Base-by-base conservation (phyloP, 1,140 invertebrate genomes). In the Drosophila leontia region DNA sequence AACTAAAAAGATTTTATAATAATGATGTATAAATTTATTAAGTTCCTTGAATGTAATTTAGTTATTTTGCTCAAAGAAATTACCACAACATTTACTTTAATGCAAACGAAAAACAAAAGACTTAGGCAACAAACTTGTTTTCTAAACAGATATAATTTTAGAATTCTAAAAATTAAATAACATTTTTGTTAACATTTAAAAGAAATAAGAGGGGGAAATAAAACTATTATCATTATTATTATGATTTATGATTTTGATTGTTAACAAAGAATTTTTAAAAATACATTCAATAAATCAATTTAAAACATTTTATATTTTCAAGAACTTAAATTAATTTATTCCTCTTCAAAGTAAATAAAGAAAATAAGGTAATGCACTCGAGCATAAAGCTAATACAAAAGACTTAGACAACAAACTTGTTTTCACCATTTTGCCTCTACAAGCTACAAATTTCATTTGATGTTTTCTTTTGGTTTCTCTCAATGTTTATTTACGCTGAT, bases 401-500 rank as follows among this genome's bases (percentile, higher is more conserved):
- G 79, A 82, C 80, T 80, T 60, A 75, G 51, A 74, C 82, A 61
- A 78, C 72, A 69, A 91, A 91, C 87, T 91, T 58, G 82, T 85
- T 85, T 91, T 72, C 84, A 68, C 85, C 77, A 88, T 88, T 88
- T 88, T 88, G 84, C 77, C 26, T 29, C 51, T 53, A 71, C 74
- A 84, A 75, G 74, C 74, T 60, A 80, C 67, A 69, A 80, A 80
- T 76, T 77, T 71, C 67, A 59, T 63, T 78, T 17, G 64, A 74
- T 80, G 78, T 71, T 80, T 65, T 62, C 69, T 65, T 51, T 51
- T 55, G 53, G 51, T 59, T 56, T 47, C 69, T 37, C 56, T 29
- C 65, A 80, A 67, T 83, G 69, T 71, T 80, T 87, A 83, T 88
- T 87, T 88, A 80, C 80, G 76, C 84, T 80, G 80, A 78, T 80